Percentiles rank a stretch among this genome's conserved stretches.
phyloP scores from a whole-genome alignment of 2,888 invertebrate genomes.

The Aphrophora alni region DNA sequence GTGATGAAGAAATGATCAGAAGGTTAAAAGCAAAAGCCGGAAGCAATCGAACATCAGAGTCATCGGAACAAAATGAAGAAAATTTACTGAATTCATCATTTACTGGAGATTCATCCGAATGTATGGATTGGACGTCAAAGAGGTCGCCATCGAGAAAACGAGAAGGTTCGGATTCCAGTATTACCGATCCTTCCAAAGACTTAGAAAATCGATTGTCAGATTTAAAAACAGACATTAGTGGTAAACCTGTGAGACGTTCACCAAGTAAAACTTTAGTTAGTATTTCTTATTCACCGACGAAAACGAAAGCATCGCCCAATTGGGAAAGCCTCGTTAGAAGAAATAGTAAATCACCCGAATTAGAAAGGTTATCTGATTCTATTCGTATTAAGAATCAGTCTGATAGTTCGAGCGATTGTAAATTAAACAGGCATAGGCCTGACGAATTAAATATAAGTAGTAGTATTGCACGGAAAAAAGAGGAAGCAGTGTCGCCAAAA shows the following conservation, averaged over 20 bases:
- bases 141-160: slow-evolving; percentile 26
- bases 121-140: slow-evolving; percentile 28
- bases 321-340: slow-evolving; percentile 24
- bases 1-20: slow-evolving; percentile 65
- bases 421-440: slow-evolving; percentile 19
- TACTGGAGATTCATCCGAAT: slow-evolving; percentile 16
- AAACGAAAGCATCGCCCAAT: slow-evolving; percentile 39
- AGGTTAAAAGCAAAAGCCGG: slow-evolving; percentile 59
- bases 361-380: slow-evolving; percentile 35
- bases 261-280: slow-evolving; percentile 50
- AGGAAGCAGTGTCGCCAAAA: slow-evolving; percentile 18
- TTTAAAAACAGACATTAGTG: slow-evolving; percentile 6
- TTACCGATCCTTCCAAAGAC: not conserved
- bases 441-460: slow-evolving; percentile 26
- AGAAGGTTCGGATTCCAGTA: slow-evolving; percentile 13
- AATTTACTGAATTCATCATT: slow-evolving; percentile 26
- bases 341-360: slow-evolving; percentile 28
- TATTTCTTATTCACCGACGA: slow-evolving; percentile 49
- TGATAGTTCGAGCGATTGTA: slow-evolving; percentile 20
- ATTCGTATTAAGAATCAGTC: slow-evolving; percentile 23
- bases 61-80: slow-evolving; percentile 39
- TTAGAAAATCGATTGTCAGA: slow-evolving; percentile 34
- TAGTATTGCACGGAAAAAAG: slow-evolving; percentile 15
- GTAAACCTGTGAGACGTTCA: slow-evolving; percentile 36
- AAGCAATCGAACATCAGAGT: slow-evolving; percentile 28